A percentile compares a stretch with the other conserved stretches of the same genome.
These are phyloP conservation scores for Neotoxoptera formosana DNA, from an alignment of 1,140 invertebrate species.

Conservation along the genomic window DNA sequence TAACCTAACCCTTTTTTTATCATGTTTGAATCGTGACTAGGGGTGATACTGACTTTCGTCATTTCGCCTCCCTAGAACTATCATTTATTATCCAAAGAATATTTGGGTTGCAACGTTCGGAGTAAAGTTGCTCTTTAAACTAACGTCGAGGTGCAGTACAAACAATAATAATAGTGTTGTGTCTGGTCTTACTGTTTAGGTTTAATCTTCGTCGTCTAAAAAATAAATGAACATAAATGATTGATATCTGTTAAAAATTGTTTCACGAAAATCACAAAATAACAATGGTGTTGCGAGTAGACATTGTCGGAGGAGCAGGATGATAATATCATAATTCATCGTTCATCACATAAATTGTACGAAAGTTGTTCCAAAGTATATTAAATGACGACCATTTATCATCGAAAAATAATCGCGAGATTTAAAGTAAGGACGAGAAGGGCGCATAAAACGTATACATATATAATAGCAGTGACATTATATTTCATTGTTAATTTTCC, in stretches of 20 bases:
- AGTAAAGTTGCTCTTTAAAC: background rate
- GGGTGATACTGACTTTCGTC: no score
- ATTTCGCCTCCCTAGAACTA: no score
- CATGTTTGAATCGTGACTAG: no score
- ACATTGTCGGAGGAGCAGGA: background rate
- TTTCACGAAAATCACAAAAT: conserved; percentile 19
- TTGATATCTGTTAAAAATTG: conserved; percentile 2
- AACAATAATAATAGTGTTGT: background rate
- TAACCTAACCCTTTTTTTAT: no score
- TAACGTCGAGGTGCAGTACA: background rate
- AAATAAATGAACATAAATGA: background rate
- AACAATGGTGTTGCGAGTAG: conserved; percentile 23
- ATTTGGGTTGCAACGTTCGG: no score
- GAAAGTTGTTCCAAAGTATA: background rate
- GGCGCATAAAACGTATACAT: background rate
- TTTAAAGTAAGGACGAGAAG: background rate
- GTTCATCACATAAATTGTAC: background rate
- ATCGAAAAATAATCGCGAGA: background rate
- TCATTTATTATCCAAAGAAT: no score
- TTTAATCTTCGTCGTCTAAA: background rate
- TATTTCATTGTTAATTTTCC: background rate
- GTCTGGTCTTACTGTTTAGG: background rate
- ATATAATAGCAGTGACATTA: background rate
- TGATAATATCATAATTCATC: conserved; percentile 16
- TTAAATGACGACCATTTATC: conserved; percentile 8